Evolutionary conservation across 1,140 invertebrate genomes (phyloP).

Genomic region (Pantala flavescens): DNA sequence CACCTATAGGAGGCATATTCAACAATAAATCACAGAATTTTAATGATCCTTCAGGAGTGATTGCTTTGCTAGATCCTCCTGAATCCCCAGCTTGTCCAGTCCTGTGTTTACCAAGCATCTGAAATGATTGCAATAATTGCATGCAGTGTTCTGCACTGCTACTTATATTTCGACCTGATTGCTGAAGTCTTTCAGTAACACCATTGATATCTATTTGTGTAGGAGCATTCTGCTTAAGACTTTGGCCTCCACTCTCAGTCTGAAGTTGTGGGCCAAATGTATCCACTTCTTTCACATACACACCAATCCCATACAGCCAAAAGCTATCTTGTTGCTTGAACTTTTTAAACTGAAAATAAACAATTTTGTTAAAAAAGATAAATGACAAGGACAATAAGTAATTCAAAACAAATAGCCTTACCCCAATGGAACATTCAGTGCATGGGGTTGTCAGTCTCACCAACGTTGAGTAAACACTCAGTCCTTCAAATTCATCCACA

Average conservation of each 20-base stretch:
- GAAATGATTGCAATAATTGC: not conserved
- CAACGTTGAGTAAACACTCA: conserved; percentile 32
- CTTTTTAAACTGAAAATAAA: conserved; percentile 34
- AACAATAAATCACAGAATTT: no score
- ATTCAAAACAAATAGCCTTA: conserved; percentile 22
- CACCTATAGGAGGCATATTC: no score
- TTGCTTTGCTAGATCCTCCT: no score
- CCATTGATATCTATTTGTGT: not conserved
- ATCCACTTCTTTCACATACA: conserved; percentile 29
- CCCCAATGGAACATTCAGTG: conserved; percentile 36
- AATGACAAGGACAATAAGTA: not conserved
- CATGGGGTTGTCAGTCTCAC: conserved; percentile 29
- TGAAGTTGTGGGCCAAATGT: conserved; percentile 16
- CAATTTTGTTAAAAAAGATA: conserved; percentile 12
- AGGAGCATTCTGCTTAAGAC: not conserved
- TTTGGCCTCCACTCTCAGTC: not conserved
- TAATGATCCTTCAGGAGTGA: no score
- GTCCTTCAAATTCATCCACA: conserved; percentile 35
- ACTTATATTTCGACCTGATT: not conserved
- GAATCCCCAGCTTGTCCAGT: no score
- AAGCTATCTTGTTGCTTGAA: conserved; percentile 33
- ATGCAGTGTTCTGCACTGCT: not conserved
- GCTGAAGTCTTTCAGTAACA: not conserved
- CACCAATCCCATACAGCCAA: conserved; percentile 37
- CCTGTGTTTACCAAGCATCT: not conserved